Evolutionary conservation across 2,797 vertebrate species (phyloP).

Genomic region (Galagoides demidoff): DNA sequence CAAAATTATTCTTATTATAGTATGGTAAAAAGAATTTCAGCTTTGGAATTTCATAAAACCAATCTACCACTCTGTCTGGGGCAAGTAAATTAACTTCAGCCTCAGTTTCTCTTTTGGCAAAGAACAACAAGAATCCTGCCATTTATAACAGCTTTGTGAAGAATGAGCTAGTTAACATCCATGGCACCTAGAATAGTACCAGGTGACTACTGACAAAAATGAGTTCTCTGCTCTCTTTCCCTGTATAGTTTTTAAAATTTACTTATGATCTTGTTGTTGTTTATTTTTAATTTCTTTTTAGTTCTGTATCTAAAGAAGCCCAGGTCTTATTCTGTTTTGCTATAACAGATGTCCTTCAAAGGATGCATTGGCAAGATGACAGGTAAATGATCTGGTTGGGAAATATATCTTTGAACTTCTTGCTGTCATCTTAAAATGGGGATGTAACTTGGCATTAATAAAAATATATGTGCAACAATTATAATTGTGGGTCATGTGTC

Average conservation of each 20-base stretch:
- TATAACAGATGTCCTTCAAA: not conserved
- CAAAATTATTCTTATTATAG: not conserved
- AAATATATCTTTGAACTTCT: not conserved
- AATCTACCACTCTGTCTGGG: not conserved
- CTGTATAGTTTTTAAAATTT: not conserved
- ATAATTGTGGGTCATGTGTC: not conserved
- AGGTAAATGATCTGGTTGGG: not conserved
- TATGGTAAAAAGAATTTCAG: not conserved
- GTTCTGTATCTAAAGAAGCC: not conserved
- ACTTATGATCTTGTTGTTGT: not conserved
- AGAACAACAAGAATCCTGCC: not conserved
- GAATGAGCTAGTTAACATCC: not conserved
- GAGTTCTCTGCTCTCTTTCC: not conserved
- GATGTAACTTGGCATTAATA: not conserved
- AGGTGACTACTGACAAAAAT: not conserved
- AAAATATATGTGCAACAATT: not conserved
- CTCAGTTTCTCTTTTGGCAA: not conserved
- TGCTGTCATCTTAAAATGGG: not conserved
- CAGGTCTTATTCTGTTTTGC: not conserved
- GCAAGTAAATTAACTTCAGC: not conserved
- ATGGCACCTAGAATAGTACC: not conserved
- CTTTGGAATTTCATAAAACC: slow-evolving; percentile 17
- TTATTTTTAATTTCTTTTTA: not conserved
- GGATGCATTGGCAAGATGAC: not conserved
- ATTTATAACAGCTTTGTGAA: not conserved